A percentile compares a stretch with the other conserved stretches of the same genome.
Evolutionary conservation across 1,140 invertebrate species (phyloP).

Genomic region (Neodiprion lecontei): DNA sequence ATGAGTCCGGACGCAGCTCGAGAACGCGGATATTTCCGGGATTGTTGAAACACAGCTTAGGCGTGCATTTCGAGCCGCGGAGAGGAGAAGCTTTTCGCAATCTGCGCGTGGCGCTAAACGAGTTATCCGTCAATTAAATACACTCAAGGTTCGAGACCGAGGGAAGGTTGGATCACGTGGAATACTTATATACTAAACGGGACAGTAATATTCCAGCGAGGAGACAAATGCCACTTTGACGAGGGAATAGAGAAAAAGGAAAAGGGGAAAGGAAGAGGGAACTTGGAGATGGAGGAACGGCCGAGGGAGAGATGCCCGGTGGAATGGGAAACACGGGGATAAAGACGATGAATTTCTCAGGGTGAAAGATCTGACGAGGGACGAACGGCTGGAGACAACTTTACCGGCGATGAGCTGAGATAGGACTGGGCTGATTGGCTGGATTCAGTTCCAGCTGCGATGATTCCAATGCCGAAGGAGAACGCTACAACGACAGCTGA

Average conservation of each 20-base stretch:
- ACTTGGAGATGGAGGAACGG: not conserved
- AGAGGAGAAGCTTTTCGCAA: not conserved
- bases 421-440: no score
- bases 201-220: not conserved
- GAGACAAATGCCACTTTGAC: conserved; percentile 2
- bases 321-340: no score
- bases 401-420: no score
- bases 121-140: not conserved
- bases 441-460: no score
- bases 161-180: not conserved
- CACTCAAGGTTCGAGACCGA: not conserved
- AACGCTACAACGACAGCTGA: no score
- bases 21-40: not conserved
- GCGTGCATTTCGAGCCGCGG: no score
- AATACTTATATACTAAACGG: not conserved
- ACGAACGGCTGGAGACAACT: no score
- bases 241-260: not conserved
- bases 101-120: not conserved
- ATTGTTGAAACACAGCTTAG: not conserved
- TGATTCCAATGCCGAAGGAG: no score
- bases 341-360: no score
- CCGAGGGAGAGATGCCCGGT: no score
- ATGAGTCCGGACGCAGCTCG: not conserved
- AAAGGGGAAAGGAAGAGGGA: not conserved
- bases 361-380: no score